phyloP scores from a whole-genome alignment of 2,797 vertebrate genomes.

The Neosilurus hyrtlii region DNA sequence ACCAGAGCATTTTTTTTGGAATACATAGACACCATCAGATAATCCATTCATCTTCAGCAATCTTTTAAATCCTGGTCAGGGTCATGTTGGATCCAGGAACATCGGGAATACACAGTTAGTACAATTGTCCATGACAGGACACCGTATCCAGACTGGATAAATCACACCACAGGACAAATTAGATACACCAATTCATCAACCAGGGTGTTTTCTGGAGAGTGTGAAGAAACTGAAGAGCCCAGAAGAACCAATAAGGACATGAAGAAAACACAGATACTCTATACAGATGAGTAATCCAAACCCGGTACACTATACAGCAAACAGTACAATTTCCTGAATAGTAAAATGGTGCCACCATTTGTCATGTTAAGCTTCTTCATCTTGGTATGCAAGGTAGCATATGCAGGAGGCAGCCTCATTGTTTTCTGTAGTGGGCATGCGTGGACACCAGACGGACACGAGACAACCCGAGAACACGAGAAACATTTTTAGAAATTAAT shows the following conservation, averaged over 20 bases:
- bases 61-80: background rate
- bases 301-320: background rate
- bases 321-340: background rate
- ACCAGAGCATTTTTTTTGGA: background rate
- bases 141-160: background rate
- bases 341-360: background rate
- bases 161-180: background rate
- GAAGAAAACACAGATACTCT: background rate
- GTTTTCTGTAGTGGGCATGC: too few relatives aligned
- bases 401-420: too few relatives aligned
- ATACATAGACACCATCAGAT: background rate
- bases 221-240: background rate
- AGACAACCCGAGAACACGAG: too few relatives aligned
- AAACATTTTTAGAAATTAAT: too few relatives aligned
- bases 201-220: background rate
- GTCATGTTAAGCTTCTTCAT: background rate
- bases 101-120: background rate
- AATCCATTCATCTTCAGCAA: background rate
- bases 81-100: background rate
- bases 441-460: too few relatives aligned
- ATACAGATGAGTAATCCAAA: background rate
- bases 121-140: background rate
- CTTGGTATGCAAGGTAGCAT: background rate
- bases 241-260: background rate
- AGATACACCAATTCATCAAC: background rate